A percentile compares a stretch with the other conserved stretches of the same genome.
These are phyloP conservation scores for Menura novaehollandiae DNA, from an alignment of 2,113 vertebrate genomes.

Conservation along the genomic window DNA sequence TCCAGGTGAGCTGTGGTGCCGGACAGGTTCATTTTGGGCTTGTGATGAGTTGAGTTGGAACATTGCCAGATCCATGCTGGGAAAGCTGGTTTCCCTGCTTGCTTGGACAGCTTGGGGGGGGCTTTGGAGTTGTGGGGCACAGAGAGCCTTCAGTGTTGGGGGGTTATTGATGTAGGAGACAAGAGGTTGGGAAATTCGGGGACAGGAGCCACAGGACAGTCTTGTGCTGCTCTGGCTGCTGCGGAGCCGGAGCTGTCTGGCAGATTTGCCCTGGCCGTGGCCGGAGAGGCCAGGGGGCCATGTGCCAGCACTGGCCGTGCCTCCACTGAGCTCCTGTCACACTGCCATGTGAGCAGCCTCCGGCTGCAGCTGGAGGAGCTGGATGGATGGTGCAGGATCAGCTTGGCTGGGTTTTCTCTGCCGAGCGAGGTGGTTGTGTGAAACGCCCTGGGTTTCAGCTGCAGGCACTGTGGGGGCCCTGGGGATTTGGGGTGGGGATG, in stretches of 20 bases:
- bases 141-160: neutral
- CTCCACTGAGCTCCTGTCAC: neutral
- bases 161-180: neutral
- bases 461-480: neutral
- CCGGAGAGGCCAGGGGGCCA: neutral
- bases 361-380: neutral
- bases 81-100: neutral
- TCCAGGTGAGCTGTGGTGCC: neutral
- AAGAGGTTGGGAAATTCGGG: neutral
- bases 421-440: fast-evolving
- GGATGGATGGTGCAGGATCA: neutral
- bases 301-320: neutral
- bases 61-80: fast-evolving
- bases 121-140: neutral
- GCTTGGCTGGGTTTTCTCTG: neutral
- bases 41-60: neutral
- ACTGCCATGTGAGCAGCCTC: neutral
- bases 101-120: neutral
- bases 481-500: neutral
- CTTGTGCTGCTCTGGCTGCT: neutral
- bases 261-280: neutral
- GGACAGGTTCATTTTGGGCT: neutral
- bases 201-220: neutral
- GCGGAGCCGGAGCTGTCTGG: neutral
- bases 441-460: neutral